Base-by-base conservation (phyloP, 2,888 invertebrate genomes). In the Epirrhoe alternata region DNA sequence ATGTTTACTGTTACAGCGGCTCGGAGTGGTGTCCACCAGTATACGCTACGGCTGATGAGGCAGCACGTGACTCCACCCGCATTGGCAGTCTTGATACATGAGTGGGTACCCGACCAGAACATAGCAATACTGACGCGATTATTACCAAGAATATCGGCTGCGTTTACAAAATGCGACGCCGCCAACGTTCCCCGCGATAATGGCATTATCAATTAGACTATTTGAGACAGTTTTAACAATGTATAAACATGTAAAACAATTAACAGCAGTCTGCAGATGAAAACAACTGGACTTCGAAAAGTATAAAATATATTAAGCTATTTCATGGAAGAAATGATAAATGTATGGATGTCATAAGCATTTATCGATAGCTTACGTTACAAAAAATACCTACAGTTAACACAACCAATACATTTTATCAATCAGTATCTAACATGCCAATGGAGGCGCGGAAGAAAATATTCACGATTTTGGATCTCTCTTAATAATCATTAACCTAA, bases 1-100 rank as follows among this genome's bases (percentile, higher is more conserved):
- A 66, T 61, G 57, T 58, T 54, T 50, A 64, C 64, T 61, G 57
- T 12, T 56, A 38, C 35, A 64, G 50, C 67, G 64, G 49, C 17
- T 56, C 55, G 51, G 49, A 51, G 54, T 14, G 54, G 45, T 61
- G 61, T 60, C 24, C 60, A 33, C 67, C 49, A 8, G 14, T 52
- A 52, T 59, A 55, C 51, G 38, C 7, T 35, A 5, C 30, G 45
- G n/a, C 14, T 6, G 56, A 54, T 63, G 50, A 61, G 64, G 64
- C 33, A 63, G 53, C 31, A 68, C 10, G n/a, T 64, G 57, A 33
- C 58, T 53, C 64, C 59, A 64, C 53, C 64, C 66, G 61, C 69
- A 69, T 61, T 58, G 24, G 66, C 69, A 69, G 69, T 69, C 69
- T 69, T 66, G 64, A 66, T 69, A 66, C 66, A 66, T 63, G 63